Base-by-base conservation (phyloP, 2,888 invertebrate genomes). In the Diadegma fenestrale region DNA sequence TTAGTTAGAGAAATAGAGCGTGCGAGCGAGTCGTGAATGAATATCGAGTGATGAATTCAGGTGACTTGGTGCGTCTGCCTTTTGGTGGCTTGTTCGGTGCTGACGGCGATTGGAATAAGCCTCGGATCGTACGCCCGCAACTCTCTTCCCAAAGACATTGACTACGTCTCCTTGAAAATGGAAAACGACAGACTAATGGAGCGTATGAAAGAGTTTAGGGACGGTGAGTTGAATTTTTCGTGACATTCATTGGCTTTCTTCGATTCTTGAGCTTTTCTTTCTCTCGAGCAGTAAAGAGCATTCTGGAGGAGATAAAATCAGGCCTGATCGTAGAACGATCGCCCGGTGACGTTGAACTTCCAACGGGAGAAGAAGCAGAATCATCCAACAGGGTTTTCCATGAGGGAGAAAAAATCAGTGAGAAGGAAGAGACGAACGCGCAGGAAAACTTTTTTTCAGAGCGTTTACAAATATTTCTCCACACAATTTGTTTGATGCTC, bases 41-140 rank as follows among this genome's bases (percentile, higher is more conserved):
- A 64, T 33, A 68, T 45, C 7, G 10, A 22, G 26, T 26, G 68
- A 45, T 68, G 22, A 43, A 66, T 41, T 8, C 66, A 66, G 41
- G 22, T 41, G 41, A 66, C 37, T 43, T 22, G 66, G 54, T 45
- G 54, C 26, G 30, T 61, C 76, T 58, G 77, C 45, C 45, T 84
- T 71, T 66, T 84, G 69, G 45, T 84, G 72, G 72, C 71, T 66
- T 84, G 80, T 72, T 84, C 76, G 19, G 71, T 84, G 64, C 45
- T 80, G 7, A 45, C 54, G 17, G 84, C 73, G 14, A 63, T 84
- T 45, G 84, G 80, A 71, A 26, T 66, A 64, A 80, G 71, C 45
- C 17, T 17, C n/a, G 22, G 64, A 73, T 41, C 61, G 10, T 12
- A 66, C 5, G 19, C 66, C 33, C n/a, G 10, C 14, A 61, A n/a